Percentiles rank a stretch among this genome's conserved stretches.
Conservation (phyloP, 2,113 vertebrate genomes). For the Ellobius talpinus region DNA sequence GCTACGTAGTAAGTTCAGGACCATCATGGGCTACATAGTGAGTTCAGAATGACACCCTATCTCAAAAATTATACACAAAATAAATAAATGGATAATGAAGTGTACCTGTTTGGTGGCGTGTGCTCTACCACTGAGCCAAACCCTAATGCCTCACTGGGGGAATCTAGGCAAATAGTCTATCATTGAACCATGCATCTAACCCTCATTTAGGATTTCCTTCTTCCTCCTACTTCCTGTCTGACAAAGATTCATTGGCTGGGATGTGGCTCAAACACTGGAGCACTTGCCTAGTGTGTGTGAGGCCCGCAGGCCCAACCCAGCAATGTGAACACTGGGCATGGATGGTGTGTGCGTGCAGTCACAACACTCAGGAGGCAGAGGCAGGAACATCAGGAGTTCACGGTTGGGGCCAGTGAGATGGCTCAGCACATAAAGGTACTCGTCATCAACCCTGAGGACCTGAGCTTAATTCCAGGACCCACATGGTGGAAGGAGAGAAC, state of each 20-base stretch:
- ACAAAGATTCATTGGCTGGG: not conserved
- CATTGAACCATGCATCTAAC: not conserved
- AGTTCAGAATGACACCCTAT: not conserved
- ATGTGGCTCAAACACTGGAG: not conserved
- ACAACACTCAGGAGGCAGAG: not conserved
- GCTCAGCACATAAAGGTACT: not conserved
- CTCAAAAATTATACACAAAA: not conserved
- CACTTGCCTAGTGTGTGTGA: not conserved
- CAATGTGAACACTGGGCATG: not conserved
- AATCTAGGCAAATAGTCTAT: not conserved
- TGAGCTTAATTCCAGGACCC: not conserved
- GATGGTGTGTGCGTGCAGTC: no score
- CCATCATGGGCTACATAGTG: not conserved
- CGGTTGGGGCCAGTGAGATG: not conserved
- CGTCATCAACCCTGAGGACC: not conserved
- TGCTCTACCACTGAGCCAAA: not conserved
- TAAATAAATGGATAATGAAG: not conserved
- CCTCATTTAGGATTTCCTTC: not conserved
- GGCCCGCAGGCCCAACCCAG: not conserved
- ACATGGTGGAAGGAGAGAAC: not conserved
- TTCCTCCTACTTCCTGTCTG: not conserved
- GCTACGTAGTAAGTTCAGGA: not conserved
- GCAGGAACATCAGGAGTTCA: not conserved
- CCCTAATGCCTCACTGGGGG: not conserved
- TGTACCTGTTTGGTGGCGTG: not conserved